These are phyloP conservation scores for Marronus borbonicus DNA, from an alignment of 2,888 invertebrate species.

Conservation along the genomic window DNA sequence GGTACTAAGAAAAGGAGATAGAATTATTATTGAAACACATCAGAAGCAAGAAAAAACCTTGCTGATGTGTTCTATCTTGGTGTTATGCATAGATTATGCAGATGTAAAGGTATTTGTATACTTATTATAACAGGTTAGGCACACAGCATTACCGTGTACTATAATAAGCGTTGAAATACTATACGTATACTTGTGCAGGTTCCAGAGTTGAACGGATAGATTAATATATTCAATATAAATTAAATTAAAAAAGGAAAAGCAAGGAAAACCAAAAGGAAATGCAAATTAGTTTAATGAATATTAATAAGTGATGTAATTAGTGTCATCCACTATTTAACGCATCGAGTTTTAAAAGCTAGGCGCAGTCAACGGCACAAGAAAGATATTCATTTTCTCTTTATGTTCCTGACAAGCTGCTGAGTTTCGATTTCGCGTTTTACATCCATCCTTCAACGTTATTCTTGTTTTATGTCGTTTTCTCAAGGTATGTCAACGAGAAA, in stretches of 20 bases:
- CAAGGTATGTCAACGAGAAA: too few species aligned
- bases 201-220: background rate
- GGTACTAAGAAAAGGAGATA: background rate
- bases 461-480: too few species aligned
- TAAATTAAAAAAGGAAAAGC: conserved; percentile 21
- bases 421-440: conserved; percentile 21
- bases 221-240: conserved; percentile 41
- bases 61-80: conserved; percentile 9
- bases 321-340: conserved; percentile 48
- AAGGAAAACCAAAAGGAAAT: conserved; percentile 45
- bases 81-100: conserved; percentile 12
- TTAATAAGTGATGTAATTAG: conserved; percentile 49
- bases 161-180: background rate
- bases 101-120: background rate
- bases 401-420: background rate
- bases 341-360: conserved; percentile 39
- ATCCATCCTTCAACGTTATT: too few species aligned
- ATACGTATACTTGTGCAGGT: background rate
- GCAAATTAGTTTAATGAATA: conserved; percentile 48
- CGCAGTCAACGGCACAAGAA: conserved; percentile 26
- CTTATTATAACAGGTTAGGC: too few species aligned
- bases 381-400: conserved; percentile 13
- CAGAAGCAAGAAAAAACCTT: conserved; percentile 3
- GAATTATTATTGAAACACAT: too few species aligned
- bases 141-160: background rate